A percentile compares a stretch with the other conserved stretches of the same genome.
These are phyloP conservation scores for Plebejus anna DNA, from an alignment of 2,888 invertebrate species.

Conservation along the genomic window DNA sequence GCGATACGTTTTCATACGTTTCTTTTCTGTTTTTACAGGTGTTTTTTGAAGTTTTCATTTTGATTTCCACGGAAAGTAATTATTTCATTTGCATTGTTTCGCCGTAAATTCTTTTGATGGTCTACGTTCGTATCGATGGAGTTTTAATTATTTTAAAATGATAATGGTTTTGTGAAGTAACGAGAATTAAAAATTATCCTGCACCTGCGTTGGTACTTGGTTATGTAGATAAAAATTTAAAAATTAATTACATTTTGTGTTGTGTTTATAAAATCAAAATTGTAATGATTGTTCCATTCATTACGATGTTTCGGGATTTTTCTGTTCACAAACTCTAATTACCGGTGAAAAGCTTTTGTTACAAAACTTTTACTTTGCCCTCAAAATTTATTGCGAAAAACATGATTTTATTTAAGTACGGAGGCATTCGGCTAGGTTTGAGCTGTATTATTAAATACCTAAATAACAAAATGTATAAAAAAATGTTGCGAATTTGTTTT, in stretches of 20 bases:
- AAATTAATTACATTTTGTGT: neutral
- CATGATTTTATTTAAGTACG: constrained; percentile 14
- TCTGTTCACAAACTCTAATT: constrained; percentile 10
- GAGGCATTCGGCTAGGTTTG: neutral
- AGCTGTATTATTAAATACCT: neutral
- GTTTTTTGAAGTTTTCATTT: constrained; percentile 52
- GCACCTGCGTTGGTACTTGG: neutral
- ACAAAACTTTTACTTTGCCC: constrained; percentile 7
- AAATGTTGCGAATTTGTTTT: neutral
- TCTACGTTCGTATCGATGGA: constrained; percentile 1
- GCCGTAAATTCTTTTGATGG: neutral
- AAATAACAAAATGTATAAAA: neutral
- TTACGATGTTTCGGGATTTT: constrained; percentile 8
- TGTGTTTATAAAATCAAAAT: neutral
- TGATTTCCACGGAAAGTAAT: constrained; percentile 51
- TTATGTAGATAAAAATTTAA: neutral
- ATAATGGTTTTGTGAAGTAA: neutral
- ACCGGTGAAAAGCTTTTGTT: constrained; percentile 19
- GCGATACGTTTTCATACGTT: constrained; percentile 66
- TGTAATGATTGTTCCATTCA: neutral
- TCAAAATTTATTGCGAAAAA: constrained; percentile 20
- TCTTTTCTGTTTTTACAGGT: constrained; percentile 52
- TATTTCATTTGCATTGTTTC: constrained; percentile 43
- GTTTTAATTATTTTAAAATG: constrained; percentile 4
- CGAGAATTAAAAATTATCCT: neutral